Conservation (phyloP, 2,797 vertebrate species). For the Sitta carolinensis region DNA sequence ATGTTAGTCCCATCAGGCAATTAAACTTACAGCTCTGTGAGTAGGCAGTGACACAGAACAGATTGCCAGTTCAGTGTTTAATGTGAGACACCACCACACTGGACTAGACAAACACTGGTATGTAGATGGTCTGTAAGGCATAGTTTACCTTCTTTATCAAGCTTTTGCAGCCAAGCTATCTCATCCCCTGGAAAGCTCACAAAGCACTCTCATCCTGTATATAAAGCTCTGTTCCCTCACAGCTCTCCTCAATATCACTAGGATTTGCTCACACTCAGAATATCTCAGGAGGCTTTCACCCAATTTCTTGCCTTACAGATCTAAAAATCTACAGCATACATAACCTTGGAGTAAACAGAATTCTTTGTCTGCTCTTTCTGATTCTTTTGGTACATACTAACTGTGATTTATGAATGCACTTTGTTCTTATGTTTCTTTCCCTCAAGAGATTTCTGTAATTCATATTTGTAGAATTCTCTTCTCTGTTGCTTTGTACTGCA, state of each 20-base stretch:
- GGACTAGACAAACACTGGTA: neutral
- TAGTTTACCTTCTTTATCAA: neutral
- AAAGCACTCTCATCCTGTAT: neutral
- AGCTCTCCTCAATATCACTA: neutral
- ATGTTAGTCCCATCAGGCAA: neutral
- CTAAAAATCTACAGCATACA: neutral
- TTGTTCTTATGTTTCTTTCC: neutral
- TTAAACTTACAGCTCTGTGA: neutral
- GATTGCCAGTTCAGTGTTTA: neutral
- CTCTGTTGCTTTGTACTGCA: slow-evolving; percentile 5
- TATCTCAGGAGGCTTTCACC: neutral
- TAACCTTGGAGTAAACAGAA: neutral
- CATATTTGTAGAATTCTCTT: neutral
- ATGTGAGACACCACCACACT: neutral
- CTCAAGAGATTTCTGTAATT: slow-evolving; percentile 16
- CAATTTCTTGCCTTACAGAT: neutral
- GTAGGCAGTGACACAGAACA: neutral
- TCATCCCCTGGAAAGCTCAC: neutral
- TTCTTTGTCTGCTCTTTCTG: neutral
- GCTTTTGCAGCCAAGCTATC: neutral
- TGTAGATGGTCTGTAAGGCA: too few species aligned
- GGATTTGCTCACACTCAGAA: neutral
- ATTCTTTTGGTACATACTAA: neutral
- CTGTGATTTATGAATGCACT: neutral
- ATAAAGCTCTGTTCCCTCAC: neutral